A percentile compares a stretch with the other conserved stretches of the same genome.
phyloP scores from a whole-genome alignment of 1,140 invertebrate genomes.

The Eriocheir sinensis region DNA sequence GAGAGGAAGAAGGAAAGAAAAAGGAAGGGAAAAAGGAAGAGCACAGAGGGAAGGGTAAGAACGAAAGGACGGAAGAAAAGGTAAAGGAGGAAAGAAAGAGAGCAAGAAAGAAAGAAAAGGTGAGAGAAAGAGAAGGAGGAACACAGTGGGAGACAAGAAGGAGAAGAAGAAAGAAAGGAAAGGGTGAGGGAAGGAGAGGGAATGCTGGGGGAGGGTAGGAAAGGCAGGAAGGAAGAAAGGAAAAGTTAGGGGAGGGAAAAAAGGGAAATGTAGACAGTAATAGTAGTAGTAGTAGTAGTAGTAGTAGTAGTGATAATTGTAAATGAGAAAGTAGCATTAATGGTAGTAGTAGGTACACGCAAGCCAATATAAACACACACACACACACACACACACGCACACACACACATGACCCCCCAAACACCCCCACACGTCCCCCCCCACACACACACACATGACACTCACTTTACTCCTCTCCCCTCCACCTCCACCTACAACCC shows the following conservation, averaged over 20 bases:
- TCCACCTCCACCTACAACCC: neutral
- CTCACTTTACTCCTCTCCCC: neutral
- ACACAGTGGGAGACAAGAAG: neutral
- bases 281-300: neutral
- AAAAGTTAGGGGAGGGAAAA: neutral
- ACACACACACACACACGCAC: constrained; percentile 52
- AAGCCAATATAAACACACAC: constrained; percentile 25
- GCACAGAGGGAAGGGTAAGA: neutral
- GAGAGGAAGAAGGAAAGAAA: neutral
- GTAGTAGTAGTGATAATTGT: neutral
- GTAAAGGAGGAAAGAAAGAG: neutral
- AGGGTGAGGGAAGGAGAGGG: neutral
- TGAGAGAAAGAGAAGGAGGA: neutral
- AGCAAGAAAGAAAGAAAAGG: neutral
- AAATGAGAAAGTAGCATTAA: neutral
- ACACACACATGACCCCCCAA: constrained; percentile 38
- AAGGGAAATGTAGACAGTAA: neutral
- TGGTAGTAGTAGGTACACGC: neutral
- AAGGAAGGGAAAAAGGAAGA: neutral
- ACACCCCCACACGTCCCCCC: constrained; percentile 41
- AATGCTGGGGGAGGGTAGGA: neutral
- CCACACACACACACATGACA: constrained; percentile 37
- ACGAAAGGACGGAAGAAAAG: neutral
- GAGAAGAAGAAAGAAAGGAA: neutral
- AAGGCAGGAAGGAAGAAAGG: neutral